A percentile compares a stretch with the other conserved stretches of the same genome.
Conservation (phyloP, 2,888 invertebrate species). For the Trichopria drosophilae region DNA sequence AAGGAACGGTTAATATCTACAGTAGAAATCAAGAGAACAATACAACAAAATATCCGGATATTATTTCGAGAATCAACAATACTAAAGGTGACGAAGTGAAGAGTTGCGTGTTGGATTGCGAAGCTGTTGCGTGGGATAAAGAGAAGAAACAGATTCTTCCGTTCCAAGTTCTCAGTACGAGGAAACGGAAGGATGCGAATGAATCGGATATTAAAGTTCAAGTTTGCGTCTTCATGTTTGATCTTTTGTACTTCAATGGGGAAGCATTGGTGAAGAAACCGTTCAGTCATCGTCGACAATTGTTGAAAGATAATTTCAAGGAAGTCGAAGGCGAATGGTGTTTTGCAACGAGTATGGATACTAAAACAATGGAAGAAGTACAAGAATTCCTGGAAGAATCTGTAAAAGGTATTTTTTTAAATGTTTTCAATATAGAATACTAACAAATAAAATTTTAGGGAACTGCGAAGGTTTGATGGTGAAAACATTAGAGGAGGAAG, state of each 20-base stretch:
- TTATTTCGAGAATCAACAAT: slow-evolving; percentile 71
- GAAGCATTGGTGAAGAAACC: slow-evolving; percentile 78
- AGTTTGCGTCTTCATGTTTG: slow-evolving; percentile 96
- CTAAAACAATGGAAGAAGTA: slow-evolving; percentile 85
- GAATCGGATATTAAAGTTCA: slow-evolving; percentile 79
- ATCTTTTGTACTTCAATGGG: slow-evolving; percentile 90
- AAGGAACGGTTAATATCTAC: slow-evolving; percentile 78
- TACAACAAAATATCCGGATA: slow-evolving; percentile 94
- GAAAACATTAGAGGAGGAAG: slow-evolving; percentile 85
- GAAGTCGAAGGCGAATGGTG: slow-evolving; percentile 80
- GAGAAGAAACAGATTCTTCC: slow-evolving; percentile 88
- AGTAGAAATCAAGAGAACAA: slow-evolving; percentile 96
- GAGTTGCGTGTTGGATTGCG: slow-evolving; percentile 92
- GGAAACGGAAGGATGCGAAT: slow-evolving; percentile 88
- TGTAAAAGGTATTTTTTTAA: slow-evolving; percentile 81
- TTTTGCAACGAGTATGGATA: slow-evolving; percentile 84
- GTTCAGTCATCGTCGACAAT: slow-evolving; percentile 72
- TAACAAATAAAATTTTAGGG: slow-evolving; percentile 64
- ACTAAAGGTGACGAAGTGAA: slow-evolving; percentile 65
- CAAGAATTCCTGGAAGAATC: slow-evolving; percentile 92
- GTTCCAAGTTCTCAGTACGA: slow-evolving; percentile 92
- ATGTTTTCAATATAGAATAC: background rate
- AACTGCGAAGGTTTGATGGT: slow-evolving; percentile 99
- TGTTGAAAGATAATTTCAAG: slow-evolving; percentile 73
- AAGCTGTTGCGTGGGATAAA: slow-evolving; percentile 95